Conservation (phyloP, 1,140 invertebrate species). For the Ephestia elutella region DNA sequence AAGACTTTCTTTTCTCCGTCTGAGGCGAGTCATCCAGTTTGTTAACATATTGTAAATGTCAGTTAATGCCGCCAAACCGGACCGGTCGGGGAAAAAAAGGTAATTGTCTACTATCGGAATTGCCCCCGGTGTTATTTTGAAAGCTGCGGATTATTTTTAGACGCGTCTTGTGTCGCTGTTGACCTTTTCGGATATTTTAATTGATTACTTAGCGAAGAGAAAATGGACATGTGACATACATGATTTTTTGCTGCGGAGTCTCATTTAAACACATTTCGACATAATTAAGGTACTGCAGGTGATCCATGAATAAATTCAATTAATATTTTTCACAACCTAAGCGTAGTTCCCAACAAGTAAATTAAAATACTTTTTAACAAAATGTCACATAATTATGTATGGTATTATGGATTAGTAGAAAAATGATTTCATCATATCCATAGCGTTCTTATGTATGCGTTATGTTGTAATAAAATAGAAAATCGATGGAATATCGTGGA, state of each 20-base stretch:
- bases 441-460: too few species aligned
- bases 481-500: too few species aligned
- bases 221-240: background rate
- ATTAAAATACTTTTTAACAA: too few species aligned
- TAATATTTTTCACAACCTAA: too few species aligned
- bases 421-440: too few species aligned
- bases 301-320: background rate
- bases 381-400: too few species aligned
- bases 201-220: background rate
- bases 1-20: conserved; percentile 47
- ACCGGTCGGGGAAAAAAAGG: conserved; percentile 31
- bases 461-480: too few species aligned
- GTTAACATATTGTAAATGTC: conserved; percentile 62
- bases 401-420: too few species aligned
- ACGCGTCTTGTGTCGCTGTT: conserved; percentile 6
- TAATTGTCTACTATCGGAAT: conserved; percentile 34
- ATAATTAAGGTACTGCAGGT: background rate
- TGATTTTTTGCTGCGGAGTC: background rate
- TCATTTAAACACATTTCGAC: background rate
- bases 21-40: conserved; percentile 43
- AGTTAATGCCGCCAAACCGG: conserved; percentile 54
- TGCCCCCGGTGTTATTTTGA: conserved; percentile 39
- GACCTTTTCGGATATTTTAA: conserved; percentile 10
- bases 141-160: conserved; percentile 31
- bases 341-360: too few species aligned